Evolutionary conservation across 1,140 invertebrate genomes (phyloP), one percentile per base, ranked within the genome.

Genomic region (Diorhabda sublineata): DNA sequence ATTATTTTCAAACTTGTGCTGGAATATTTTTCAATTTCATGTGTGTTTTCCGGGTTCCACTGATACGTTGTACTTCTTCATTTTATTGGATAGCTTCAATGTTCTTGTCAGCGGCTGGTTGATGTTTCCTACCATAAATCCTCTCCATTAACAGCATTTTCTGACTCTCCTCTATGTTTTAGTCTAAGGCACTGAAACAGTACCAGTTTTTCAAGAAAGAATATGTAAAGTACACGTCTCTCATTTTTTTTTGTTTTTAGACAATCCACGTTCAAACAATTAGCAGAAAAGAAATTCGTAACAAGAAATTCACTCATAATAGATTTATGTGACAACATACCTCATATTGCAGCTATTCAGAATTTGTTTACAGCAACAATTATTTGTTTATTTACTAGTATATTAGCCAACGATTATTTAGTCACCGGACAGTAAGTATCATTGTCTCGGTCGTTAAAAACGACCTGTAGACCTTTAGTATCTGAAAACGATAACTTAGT

Each of bases 391-490:
- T 42, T 42, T 5, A n/a, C n/a, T 3, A 44, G 42, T 5, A 62
- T 11, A n/a, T 8, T 62, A 11, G 61, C 61, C 5, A 42, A 62
- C n/a, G 61, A 62, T 45, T 62, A 62, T 45, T 9, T 62, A n/a
- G 44, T 62, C 7, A 62, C 7, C 8, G 44, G 11, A 45, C 42
- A 62, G 61, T 62, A 45, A 62, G 61, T 62, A 62, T 26, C 7
- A 9, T 57, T 57, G 8, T 4, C 2, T 11, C 52, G 52, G 0
- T 57, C 11, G 52, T 56, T 56, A 56, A 6, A 56, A 56, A n/a
- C 8, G 5, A 7, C 56, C 5, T 8, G 56, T 26, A 26, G 0
- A 26, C 26, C 26, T 26, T 26, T 26, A 26, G 26, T 26, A 26
- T 26, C 26, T 26, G 26, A 26, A 26, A 1, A 26, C 26, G 26